Evolutionary conservation across 1,140 invertebrate species (phyloP), one percentile per base, ranked within the genome.

Genomic region (Bombus affinis): DNA sequence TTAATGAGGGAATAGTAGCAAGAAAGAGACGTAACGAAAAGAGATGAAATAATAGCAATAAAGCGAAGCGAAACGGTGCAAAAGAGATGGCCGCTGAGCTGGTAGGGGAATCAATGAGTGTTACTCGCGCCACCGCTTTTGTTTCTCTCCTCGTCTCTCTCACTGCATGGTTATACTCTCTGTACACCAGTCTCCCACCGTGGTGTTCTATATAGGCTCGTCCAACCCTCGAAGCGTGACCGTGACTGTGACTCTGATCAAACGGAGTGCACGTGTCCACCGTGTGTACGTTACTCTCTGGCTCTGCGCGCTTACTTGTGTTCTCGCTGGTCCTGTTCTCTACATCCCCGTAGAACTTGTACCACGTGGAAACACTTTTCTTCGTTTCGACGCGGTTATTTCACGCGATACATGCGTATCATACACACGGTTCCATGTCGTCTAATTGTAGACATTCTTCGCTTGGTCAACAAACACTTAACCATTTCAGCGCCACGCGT

Each of bases 161-260:
- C 66, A 68, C 39, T 62, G 79, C 86, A 28, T 42, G 72, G 85
- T 70, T 86, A 82, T 77, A 85, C 74, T 35, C 74, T 35, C 83
- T 77, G 66, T 79, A 65, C 71, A 80, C 79, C 32, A 42, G 32
- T 79, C 85, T 80, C 85, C 85, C 81, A 81, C 73, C 85, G 83
- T 76, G 74, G 13, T 80, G 82, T 82, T 80, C 82, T 89, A 83
- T 84, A 89, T 87, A 88, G 84, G 81, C 76, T 88, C 77, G 84
- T 93, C 86, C 92, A 92, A 93, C 92, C 92, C 92, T 93, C 89
- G 84, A 91, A 93, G 92, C 92, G 92, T 93, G 92, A 93, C 92
- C 92, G 91, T 93, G 92, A 93, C 92, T 93, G 91, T 93, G 92
- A 93, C 92, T 93, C 92, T 88, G 92, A 88, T 77, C 83, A 87